phyloP scores from a whole-genome alignment of 2,797 vertebrate species.

The Aphelocoma californica region DNA sequence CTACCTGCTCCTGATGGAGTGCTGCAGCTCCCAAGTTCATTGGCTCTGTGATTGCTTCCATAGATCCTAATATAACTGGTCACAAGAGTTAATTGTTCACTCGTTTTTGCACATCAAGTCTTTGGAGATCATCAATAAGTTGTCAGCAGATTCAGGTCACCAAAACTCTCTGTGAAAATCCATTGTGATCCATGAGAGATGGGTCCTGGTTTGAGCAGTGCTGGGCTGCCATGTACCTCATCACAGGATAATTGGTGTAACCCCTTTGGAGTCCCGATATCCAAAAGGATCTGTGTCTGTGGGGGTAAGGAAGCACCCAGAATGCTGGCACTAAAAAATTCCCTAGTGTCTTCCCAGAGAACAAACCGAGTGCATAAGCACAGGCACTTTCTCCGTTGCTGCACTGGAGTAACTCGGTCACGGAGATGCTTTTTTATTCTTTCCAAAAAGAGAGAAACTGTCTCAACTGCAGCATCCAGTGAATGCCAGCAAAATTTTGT shows the following conservation, averaged over 20 bases:
- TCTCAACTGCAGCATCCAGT: constrained; percentile 57
- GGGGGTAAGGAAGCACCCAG: not conserved
- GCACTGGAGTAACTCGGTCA: not conserved
- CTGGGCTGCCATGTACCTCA: not conserved
- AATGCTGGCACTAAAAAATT: not conserved
- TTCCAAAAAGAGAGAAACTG: constrained; percentile 8
- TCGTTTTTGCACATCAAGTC: not conserved
- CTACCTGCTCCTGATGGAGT: not conserved
- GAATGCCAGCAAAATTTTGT: constrained; percentile 65
- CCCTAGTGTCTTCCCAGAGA: not conserved
- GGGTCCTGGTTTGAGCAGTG: not conserved
- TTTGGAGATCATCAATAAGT: not conserved
- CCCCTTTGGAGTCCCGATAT: not conserved
- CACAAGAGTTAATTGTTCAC: not conserved
- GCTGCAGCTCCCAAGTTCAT: not conserved
- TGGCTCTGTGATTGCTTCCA: not conserved
- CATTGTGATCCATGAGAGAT: not conserved
- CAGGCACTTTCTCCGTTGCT: not conserved
- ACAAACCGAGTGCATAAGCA: not conserved
- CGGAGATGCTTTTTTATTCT: not conserved
- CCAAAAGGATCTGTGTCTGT: not conserved
- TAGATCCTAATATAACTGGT: not conserved
- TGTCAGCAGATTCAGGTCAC: not conserved
- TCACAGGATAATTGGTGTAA: not conserved
- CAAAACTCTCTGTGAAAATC: not conserved